phyloP scores from a whole-genome alignment of 2,888 invertebrate genomes.

The Formica aserva region DNA sequence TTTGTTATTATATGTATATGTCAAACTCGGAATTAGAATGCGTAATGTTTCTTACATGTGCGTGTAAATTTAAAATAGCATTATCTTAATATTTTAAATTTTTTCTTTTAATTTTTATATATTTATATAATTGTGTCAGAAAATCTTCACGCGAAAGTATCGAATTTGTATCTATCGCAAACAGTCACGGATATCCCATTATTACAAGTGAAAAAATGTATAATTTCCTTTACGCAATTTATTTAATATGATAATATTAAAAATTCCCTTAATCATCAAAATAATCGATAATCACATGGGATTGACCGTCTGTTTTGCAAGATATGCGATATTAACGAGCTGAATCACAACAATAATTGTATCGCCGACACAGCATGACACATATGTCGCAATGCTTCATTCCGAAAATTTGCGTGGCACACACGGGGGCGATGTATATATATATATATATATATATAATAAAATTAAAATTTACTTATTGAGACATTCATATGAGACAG shows the following conservation, averaged over 20 bases:
- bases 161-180: constrained; percentile 11
- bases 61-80: background rate
- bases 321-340: constrained; percentile 19
- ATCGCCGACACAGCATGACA: constrained; percentile 70
- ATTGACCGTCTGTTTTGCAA: constrained; percentile 43
- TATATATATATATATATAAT: constrained; percentile 29
- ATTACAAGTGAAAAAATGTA: background rate
- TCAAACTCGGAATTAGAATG: background rate
- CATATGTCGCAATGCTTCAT: constrained; percentile 79
- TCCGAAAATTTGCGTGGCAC: constrained; percentile 70
- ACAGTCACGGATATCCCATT: constrained; percentile 39
- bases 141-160: constrained; percentile 33
- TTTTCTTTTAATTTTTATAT: background rate
- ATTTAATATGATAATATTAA: background rate
- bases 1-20: background rate
- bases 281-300: background rate
- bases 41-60: background rate
- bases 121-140: constrained; percentile 17
- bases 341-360: constrained; percentile 42
- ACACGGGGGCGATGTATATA: constrained; percentile 24
- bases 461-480: constrained; percentile 44
- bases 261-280: background rate
- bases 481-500: constrained; percentile 57
- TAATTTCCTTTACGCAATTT: background rate
- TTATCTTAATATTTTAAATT: background rate